Evolutionary conservation across 2,888 invertebrate genomes (phyloP).

Genomic region (Hypsopygia costalis): DNA sequence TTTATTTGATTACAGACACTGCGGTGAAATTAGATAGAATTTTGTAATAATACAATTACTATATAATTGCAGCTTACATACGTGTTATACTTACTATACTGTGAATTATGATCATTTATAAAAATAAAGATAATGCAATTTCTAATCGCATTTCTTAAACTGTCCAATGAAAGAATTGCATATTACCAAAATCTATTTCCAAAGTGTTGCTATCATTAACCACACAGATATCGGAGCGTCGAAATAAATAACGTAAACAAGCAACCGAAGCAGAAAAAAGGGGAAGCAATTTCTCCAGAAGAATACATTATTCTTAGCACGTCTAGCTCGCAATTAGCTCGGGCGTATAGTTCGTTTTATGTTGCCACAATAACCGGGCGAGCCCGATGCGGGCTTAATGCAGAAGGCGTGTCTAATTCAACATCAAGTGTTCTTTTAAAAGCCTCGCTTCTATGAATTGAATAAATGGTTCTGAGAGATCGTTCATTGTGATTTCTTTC

Average conservation of each 20-base stretch:
- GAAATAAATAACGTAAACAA: constrained; percentile 14
- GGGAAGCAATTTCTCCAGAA: constrained; percentile 27
- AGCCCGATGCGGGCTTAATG: constrained; percentile 40
- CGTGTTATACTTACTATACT: no score
- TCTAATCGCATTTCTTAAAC: no score
- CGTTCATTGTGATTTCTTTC: constrained; percentile 16
- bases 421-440: constrained; percentile 47
- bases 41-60: no score
- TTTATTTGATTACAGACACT: no score
- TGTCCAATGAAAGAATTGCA: no score
- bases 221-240: constrained; percentile 7
- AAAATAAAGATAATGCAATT: no score
- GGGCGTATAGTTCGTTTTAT: constrained; percentile 38
- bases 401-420: constrained; percentile 53
- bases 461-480: constrained; percentile 23
- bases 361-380: constrained; percentile 42
- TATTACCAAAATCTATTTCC: not conserved
- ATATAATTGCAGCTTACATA: no score
- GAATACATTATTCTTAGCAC: constrained; percentile 51
- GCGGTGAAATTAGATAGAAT: no score
- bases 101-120: no score
- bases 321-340: constrained; percentile 53
- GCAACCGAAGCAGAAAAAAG: constrained; percentile 13
- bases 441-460: constrained; percentile 22
- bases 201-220: constrained; percentile 3